phyloP scores from a whole-genome alignment of 2,113 vertebrate species.

The Prochilodus magdalenae region DNA sequence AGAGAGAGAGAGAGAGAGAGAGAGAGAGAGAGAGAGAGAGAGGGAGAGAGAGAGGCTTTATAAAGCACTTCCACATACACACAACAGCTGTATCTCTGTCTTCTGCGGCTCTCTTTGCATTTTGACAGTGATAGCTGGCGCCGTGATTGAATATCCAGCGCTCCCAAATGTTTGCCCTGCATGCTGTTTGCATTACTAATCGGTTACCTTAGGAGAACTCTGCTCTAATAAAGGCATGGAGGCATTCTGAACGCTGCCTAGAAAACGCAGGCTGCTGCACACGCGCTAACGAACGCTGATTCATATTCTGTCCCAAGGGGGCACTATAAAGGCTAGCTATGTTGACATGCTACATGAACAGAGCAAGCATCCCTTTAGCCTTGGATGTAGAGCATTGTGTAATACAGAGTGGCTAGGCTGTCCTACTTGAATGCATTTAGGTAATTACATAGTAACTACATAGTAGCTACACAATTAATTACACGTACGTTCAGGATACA shows the following conservation, averaged over 20 bases:
- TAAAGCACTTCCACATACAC: not conserved
- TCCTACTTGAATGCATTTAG: too few relatives aligned
- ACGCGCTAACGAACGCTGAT: too few relatives aligned
- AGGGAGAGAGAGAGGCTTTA: not conserved
- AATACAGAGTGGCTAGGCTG: too few relatives aligned
- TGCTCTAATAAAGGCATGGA: not conserved
- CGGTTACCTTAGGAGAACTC: not conserved
- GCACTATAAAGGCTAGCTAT: too few relatives aligned
- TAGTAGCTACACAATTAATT: too few relatives aligned
- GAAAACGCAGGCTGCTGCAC: not conserved
- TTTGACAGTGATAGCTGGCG: not conserved
- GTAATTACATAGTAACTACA: too few relatives aligned
- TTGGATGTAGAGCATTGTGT: too few relatives aligned
- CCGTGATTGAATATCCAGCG: not conserved
- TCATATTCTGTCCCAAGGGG: too few relatives aligned
- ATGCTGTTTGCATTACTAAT: not conserved
- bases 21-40: not conserved
- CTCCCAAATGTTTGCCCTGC: not conserved
- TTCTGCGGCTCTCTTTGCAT: not conserved
- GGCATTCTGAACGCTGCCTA: not conserved
- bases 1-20: not conserved
- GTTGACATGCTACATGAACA: too few relatives aligned
- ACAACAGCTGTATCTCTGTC: not conserved
- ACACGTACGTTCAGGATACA: too few relatives aligned
- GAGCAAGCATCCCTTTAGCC: too few relatives aligned